Evolutionary conservation across 1,140 invertebrate species (phyloP).

Genomic region (Ericerus pela): DNA sequence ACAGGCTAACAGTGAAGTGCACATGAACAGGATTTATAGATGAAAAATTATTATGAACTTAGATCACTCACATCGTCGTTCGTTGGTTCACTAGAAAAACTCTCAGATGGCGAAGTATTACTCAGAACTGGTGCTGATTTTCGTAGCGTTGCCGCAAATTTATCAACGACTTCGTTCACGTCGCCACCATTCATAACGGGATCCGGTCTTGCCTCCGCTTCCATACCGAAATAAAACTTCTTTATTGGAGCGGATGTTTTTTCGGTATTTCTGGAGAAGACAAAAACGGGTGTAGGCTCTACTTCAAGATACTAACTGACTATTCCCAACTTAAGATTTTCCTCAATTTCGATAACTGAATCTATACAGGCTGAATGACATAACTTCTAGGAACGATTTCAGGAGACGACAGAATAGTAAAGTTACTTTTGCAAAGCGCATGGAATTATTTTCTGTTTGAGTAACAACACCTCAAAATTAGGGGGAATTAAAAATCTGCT

Average conservation of each 20-base stretch:
- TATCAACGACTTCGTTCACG: slow-evolving; percentile 30
- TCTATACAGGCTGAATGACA: no score
- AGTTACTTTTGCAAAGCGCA: no score
- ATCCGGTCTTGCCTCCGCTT: slow-evolving; percentile 32
- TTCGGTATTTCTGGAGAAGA: neutral
- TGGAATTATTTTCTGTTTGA: no score
- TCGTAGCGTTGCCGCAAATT: slow-evolving; percentile 25
- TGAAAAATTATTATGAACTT: neutral
- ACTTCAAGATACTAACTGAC: no score
- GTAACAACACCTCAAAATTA: no score
- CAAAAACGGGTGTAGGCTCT: neutral
- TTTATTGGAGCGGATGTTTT: slow-evolving; percentile 36
- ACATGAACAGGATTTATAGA: neutral
- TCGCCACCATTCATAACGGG: slow-evolving; percentile 5
- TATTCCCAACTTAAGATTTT: no score
- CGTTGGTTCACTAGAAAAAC: slow-evolving; percentile 19
- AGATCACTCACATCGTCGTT: slow-evolving; percentile 16
- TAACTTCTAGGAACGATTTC: no score
- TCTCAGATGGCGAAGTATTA: slow-evolving; percentile 20
- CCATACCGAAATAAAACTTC: slow-evolving; percentile 63
- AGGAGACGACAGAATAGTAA: no score
- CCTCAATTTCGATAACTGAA: no score
- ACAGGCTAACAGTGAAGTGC: no score
- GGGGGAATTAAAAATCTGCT: no score
- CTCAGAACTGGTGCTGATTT: slow-evolving; percentile 10